Evolutionary conservation across 2,113 vertebrate genomes (phyloP).

Genomic region (Nicator chloris): DNA sequence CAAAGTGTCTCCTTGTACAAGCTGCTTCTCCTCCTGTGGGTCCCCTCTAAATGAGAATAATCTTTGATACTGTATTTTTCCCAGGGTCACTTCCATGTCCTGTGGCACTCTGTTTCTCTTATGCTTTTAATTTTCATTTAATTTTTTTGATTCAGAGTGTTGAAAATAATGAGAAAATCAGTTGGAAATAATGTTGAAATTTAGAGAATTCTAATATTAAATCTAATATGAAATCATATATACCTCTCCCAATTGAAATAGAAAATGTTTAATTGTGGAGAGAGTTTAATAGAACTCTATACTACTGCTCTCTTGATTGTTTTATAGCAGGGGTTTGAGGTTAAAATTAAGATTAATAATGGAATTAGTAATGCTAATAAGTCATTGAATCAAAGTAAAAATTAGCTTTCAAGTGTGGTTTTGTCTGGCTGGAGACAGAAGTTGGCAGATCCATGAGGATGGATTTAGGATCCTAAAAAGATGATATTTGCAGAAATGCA

Average conservation of each 20-base stretch:
- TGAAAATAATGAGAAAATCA: neutral
- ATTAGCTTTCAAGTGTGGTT: neutral
- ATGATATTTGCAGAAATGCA: neutral
- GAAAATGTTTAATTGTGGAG: neutral
- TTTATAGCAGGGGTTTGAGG: neutral
- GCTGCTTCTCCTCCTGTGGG: neutral
- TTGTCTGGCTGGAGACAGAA: neutral
- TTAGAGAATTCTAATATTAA: neutral
- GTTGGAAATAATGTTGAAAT: no score
- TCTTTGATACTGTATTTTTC: neutral
- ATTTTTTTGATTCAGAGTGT: neutral
- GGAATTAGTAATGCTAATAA: neutral
- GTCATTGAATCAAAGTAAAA: neutral
- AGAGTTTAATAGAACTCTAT: neutral
- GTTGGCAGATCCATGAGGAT: neutral
- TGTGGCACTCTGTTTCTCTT: neutral
- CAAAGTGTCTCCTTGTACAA: neutral
- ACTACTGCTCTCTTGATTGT: neutral
- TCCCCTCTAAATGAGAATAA: neutral
- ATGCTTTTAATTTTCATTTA: accelerated
- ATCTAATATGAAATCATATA: neutral
- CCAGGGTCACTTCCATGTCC: neutral
- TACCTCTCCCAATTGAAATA: neutral
- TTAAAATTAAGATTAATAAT: neutral
- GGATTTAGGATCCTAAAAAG: neutral